These are phyloP conservation scores for Strix uralensis DNA, from an alignment of 2,113 vertebrate species.

Conservation along the genomic window DNA sequence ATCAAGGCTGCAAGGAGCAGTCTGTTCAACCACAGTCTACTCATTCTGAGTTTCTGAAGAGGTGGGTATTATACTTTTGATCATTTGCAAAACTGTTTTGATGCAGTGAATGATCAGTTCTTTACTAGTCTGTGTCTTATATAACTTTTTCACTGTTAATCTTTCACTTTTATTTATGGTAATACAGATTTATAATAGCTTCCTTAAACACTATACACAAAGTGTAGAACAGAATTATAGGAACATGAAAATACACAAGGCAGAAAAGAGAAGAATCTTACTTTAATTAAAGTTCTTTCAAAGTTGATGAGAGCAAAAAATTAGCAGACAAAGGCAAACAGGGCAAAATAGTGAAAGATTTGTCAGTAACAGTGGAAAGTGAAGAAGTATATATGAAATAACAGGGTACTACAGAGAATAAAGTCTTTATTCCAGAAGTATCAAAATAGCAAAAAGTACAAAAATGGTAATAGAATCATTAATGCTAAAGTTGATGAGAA, in stretches of 20 bases:
- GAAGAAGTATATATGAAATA: background rate
- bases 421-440: background rate
- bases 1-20: background rate
- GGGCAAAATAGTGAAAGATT: background rate
- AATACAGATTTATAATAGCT: background rate
- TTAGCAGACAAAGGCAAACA: background rate
- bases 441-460: background rate
- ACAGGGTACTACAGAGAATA: background rate
- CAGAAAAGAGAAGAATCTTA: background rate
- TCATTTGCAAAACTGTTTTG: background rate
- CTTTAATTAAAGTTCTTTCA: background rate
- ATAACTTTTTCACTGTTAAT: background rate
- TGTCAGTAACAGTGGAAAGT: background rate
- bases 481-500: background rate
- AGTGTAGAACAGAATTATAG: background rate
- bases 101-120: background rate
- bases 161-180: background rate
- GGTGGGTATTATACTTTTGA: background rate
- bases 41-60: background rate
- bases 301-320: background rate
- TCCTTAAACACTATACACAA: background rate
- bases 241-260: background rate
- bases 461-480: background rate
- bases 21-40: background rate
- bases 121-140: background rate